Evolutionary conservation across 2,888 invertebrate species (phyloP), one percentile per base, ranked within the genome.

Genomic region (Mesochorus sp.): DNA sequence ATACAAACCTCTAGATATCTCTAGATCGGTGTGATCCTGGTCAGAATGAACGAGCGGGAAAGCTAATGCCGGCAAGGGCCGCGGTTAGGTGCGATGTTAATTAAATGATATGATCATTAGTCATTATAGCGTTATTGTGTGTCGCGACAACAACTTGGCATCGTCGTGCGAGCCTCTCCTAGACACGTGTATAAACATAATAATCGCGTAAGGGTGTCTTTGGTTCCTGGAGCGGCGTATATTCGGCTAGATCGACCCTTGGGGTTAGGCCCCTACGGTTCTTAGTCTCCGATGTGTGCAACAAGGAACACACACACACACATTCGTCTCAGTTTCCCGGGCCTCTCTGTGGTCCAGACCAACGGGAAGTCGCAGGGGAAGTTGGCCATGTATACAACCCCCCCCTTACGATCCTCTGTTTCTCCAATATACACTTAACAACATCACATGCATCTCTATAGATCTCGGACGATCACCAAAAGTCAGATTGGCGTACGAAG

Each of bases 61-160:
- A 75, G 67, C 74, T 44, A 70, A 64, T 55, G 79, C 86, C 86
- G 86, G 85, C 85, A 84, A 81, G 84, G 82, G 82, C 84, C 86
- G 86, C 86, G 86, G 88, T 88, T 89, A 88, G 87, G 88, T 88
- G 88, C 86, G 89, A 89, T 89, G 90, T 90, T 91, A 90, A 90
- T 91, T 90, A 90, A 90, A 90, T 90, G 90, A 90, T 91, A 90
- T 87, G 85, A 90, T 90, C 90, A 90, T 91, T 90, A 89, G 90
- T 90, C 90, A 89, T 90, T 89, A 88, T 87, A 86, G 85, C 87
- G 86, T 88, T 88, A 89, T 90, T 89, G 88, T 88, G 86, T 86
- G n/a, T n/a, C n/a, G n/a, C 83, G 84, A 83, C 82, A 79, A 81
- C 84, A 84, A 86, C 83, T 88, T 86, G 86, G 81, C 80, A 57